These are phyloP conservation scores for Phoebastria nigripes DNA, from an alignment of 2,797 vertebrate species.

Conservation along the genomic window DNA sequence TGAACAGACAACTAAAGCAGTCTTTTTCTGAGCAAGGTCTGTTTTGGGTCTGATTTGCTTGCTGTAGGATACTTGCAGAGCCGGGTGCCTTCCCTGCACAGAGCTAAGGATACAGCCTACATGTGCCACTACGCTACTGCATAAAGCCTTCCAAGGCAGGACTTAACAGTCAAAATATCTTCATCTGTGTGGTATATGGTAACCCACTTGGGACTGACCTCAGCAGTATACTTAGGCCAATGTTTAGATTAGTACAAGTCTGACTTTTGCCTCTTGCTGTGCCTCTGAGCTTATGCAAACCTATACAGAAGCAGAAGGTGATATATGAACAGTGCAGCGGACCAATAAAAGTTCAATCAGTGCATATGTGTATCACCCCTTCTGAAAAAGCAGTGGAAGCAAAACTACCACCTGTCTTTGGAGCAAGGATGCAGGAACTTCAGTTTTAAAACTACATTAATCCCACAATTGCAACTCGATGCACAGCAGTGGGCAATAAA, in stretches of 20 bases:
- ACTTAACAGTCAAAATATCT: background rate
- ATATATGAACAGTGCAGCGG: background rate
- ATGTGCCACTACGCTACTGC: background rate
- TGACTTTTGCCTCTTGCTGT: background rate
- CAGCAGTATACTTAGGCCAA: background rate
- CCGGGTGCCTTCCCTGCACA: background rate
- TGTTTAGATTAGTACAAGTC: background rate
- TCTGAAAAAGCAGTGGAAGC: background rate
- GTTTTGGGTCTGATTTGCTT: background rate
- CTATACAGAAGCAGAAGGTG: background rate
- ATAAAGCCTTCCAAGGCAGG: background rate
- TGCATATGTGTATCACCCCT: rapidly evolving
- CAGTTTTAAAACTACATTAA: background rate
- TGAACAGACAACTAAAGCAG: background rate
- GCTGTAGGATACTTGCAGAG: background rate
- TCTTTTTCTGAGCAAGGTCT: background rate
- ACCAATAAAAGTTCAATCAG: background rate
- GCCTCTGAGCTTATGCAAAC: background rate
- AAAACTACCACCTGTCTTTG: background rate
- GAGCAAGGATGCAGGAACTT: background rate
- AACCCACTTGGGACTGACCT: background rate
- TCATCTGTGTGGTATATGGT: background rate
- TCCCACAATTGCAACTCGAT: background rate
- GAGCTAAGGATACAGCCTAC: background rate
- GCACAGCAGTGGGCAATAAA: background rate